Evolutionary conservation across 2,113 vertebrate genomes (phyloP), one percentile per base, ranked within the genome.

Genomic region (Craseonycteris thonglongyai): DNA sequence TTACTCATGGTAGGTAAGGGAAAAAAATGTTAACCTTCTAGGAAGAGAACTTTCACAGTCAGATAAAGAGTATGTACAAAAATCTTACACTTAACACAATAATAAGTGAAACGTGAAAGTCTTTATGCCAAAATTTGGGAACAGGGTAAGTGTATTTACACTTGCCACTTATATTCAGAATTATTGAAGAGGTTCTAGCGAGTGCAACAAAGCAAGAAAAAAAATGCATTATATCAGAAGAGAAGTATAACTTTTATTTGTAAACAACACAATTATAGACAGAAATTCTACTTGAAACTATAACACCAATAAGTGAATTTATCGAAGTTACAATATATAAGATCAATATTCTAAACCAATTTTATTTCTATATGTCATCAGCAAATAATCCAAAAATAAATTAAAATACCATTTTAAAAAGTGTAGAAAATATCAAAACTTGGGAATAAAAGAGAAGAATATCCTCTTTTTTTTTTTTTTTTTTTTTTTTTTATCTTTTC

Each of bases 121-220:
- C 14, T 49, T 88, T 72, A 78, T 12, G 59, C 40, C 61, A 87
- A 72, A 47, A 14, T 86, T 56, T 76, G 21, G 15, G 19, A 93
- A 42, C 18, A 47, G 2, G 9, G 5, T 80, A 68, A 75, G 11
- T 68, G 42, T 40, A 6, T 71, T 76, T 63, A 38, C n/a, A 49
- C 15, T 47, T 7, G 81, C 4, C 12, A 76, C 5, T n/a, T 85
- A 19, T 40, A 81, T 85, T 76, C n/a, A 80, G 30, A 88, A 75
- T 79, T 83, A 69, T 49, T 65, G 13, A 7, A 83, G 21, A 83
- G 38, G 26, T 58, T 11, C 45, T 82, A 82, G 59, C 21, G 22
- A 63, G 63, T 42, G 15, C 33, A 90, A 80, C 58, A 93, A 88
- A 63, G 45, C 42, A 93, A 95, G 42, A 83, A 93, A 89, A 93